Evolutionary conservation across 2,113 vertebrate species (phyloP), one percentile per base, ranked within the genome.

Genomic region (Rallus limicola): DNA sequence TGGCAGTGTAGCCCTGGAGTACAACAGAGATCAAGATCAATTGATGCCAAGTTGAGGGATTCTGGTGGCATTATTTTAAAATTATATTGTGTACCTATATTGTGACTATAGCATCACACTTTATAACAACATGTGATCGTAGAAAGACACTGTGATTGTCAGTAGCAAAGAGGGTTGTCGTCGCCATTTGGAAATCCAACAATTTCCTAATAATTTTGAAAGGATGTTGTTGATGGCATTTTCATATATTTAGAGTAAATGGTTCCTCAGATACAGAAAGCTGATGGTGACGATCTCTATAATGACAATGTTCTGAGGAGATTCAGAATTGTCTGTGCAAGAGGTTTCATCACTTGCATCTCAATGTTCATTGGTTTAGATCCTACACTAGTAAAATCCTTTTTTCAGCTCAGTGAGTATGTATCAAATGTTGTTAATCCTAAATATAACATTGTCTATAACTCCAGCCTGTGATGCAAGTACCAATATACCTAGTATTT

Each of bases 281-380:
- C 74, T 44, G 23, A 23, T 28, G 46, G 25, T 48, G 31, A 42
- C 0, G 0, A 15, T n/a, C 6, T 36, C 42, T 63, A 13, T 40
- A 81, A 76, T 20, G 48, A 33, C 14, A 56, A 8, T 31, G 28
- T 53, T 18, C 12, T 23, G 18, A 8, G 10, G 14, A 65, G 19
- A 9, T 63, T 71, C 56, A 63, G 44, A 77, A 48, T 19, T 16
- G 20, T 63, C 11, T 82, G 63, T 95, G 20, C 24, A 58, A 58
- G 12, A 60, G 6, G 9, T 52, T 86, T 52, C 23, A 42, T n/a
- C 5, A 26, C 11, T 55, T 48, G 29, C 8, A 63, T 42, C 23
- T 84, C n/a, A 46, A 0, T 9, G 3, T 58, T 64, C 17, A 16
- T 13, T 36, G 5, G 3, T 29, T 62, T 15, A 28, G 28, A 9